Evolutionary conservation across 2,113 vertebrate species (phyloP).

Genomic region (Prionailurus viverrinus): DNA sequence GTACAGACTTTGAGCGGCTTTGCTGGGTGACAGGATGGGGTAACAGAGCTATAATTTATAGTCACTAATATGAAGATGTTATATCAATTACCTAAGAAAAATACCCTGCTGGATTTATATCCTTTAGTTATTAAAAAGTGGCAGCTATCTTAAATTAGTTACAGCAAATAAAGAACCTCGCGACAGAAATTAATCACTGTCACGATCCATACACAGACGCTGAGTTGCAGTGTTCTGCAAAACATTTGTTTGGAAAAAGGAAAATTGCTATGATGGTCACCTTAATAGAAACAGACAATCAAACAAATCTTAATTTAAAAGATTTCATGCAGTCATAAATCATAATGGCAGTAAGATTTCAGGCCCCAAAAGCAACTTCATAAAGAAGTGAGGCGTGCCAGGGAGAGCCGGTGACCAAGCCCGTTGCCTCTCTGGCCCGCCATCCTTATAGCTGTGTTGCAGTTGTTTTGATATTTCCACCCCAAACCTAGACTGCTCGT

Average conservation of each 20-base stretch:
- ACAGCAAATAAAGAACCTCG: slow-evolving; percentile 87
- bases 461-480: slow-evolving; percentile 10
- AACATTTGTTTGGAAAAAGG: slow-evolving; percentile 88
- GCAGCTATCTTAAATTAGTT: slow-evolving; percentile 87
- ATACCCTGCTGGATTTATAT: slow-evolving; percentile 82
- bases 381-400: slow-evolving; percentile 76
- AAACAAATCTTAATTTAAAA: slow-evolving; percentile 91
- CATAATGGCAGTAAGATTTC: slow-evolving; percentile 84
- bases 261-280: slow-evolving; percentile 84
- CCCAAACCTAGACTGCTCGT: slow-evolving; percentile 14
- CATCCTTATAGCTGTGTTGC: slow-evolving; percentile 11
- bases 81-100: slow-evolving; percentile 87
- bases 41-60: slow-evolving; percentile 83
- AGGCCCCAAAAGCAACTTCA: slow-evolving; percentile 83
- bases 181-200: slow-evolving; percentile 88
- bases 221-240: slow-evolving; percentile 72
- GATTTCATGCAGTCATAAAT: slow-evolving; percentile 87
- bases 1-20: slow-evolving; percentile 57
- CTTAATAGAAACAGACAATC: slow-evolving; percentile 90
- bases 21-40: slow-evolving; percentile 81
- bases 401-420: neutral
- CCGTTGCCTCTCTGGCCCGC: neutral
- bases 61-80: slow-evolving; percentile 86
- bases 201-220: slow-evolving; percentile 74
- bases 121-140: slow-evolving; percentile 87